Evolutionary conservation across 2,888 invertebrate genomes (phyloP).

Genomic region (Zeuzera pyrina): DNA sequence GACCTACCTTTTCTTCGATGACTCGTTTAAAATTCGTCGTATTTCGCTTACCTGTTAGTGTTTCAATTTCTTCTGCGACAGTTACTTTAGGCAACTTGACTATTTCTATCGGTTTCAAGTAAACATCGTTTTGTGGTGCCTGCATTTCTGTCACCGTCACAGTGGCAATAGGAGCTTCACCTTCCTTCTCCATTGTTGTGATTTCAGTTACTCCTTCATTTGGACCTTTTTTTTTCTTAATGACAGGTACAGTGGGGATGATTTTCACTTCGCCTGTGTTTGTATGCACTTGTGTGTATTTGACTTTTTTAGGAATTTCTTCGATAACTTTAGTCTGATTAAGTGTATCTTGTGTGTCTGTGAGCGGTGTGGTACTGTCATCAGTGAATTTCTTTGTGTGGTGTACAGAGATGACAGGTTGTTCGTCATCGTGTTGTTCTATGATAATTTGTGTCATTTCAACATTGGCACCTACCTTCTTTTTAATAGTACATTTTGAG

Average conservation of each 20-base stretch:
- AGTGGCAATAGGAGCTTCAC: constrained; percentile 12
- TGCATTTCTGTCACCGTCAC: constrained; percentile 8
- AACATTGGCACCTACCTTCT: constrained; percentile 21
- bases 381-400: constrained; percentile 25
- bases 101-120: constrained; percentile 16
- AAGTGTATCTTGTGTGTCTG: constrained; percentile 18
- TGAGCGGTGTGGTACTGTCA: constrained; percentile 16
- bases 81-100: constrained; percentile 37
- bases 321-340: constrained; percentile 21
- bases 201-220: constrained; percentile 37
- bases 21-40: constrained; percentile 15
- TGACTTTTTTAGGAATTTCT: constrained; percentile 20
- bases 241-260: constrained; percentile 20
- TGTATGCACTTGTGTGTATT: constrained; percentile 45
- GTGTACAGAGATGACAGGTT: constrained; percentile 22
- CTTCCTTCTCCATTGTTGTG: constrained; percentile 23
- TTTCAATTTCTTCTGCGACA: constrained; percentile 26
- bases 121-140: constrained; percentile 17
- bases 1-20: constrained; percentile 29
- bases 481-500: constrained; percentile 21
- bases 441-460: constrained; percentile 29
- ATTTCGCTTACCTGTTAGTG: constrained; percentile 19
- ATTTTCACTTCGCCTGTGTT: constrained; percentile 33
- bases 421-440: constrained; percentile 34
- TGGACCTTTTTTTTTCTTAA: constrained; percentile 26